These are phyloP conservation scores for Cephus spinipes DNA, from an alignment of 2,888 invertebrate species.

Conservation along the genomic window DNA sequence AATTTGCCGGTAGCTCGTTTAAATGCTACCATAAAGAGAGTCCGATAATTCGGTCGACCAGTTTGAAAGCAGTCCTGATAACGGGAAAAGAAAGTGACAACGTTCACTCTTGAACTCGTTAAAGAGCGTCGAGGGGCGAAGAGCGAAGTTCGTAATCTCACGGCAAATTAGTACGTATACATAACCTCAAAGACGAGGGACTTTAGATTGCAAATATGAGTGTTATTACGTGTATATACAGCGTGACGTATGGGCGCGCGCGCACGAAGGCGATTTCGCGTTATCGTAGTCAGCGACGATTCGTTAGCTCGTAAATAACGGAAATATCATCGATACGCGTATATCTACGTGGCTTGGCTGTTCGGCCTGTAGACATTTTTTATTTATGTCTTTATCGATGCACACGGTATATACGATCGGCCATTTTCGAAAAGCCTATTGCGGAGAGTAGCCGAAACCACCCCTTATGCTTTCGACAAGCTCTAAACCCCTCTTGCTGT, in stretches of 20 bases:
- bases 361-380: neutral
- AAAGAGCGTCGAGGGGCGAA: neutral
- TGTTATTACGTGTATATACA: neutral
- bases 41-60: neutral
- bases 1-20: neutral
- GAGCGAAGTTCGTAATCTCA: neutral
- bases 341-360: neutral
- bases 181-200: neutral
- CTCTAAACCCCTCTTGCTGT: conserved; percentile 4
- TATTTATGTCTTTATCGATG: neutral
- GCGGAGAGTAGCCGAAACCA: neutral
- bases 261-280: neutral
- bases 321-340: neutral
- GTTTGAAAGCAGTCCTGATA: neutral
- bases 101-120: neutral
- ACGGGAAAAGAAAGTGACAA: neutral
- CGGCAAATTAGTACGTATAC: neutral
- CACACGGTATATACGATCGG: neutral
- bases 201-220: neutral
- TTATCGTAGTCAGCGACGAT: neutral
- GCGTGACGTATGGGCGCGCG: neutral
- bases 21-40: neutral
- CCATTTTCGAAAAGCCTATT: neutral
- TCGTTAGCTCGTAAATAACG: neutral
- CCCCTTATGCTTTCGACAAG: neutral